Conservation (phyloP, 2,113 vertebrate genomes). For the Petrocephalus microphthalmus region DNA sequence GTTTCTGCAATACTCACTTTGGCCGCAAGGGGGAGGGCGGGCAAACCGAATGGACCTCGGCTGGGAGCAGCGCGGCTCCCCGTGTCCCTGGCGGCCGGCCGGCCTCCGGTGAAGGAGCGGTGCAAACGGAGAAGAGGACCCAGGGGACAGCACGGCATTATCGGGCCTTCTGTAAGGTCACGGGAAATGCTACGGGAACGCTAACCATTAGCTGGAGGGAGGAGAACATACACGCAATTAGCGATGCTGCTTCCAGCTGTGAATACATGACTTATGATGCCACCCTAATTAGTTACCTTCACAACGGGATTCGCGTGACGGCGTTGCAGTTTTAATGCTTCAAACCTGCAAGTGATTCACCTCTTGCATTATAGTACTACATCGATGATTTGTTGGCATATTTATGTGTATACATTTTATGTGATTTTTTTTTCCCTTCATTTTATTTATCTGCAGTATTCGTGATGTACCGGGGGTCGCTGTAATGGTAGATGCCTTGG, state of each 20-base stretch:
- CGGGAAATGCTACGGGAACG: background rate
- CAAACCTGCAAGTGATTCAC: background rate
- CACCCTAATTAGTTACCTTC: slow-evolving; percentile 43
- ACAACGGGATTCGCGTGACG: background rate
- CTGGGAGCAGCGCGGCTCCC: background rate
- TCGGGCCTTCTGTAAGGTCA: background rate
- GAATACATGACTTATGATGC: slow-evolving; percentile 38
- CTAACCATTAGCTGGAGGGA: slow-evolving; percentile 3
- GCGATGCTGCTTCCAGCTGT: slow-evolving; percentile 38
- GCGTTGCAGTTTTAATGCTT: background rate
- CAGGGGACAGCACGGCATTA: background rate
- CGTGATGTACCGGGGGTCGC: background rate
- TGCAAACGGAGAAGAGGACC: background rate
- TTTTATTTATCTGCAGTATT: background rate
- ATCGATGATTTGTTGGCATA: background rate
- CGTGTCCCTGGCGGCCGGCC: background rate
- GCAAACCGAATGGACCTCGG: background rate
- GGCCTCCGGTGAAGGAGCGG: background rate
- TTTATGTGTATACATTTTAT: background rate
- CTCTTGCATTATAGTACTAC: background rate
- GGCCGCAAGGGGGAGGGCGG: slow-evolving; percentile 6
- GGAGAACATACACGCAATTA: slow-evolving; percentile 29
- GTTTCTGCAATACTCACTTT: background rate
- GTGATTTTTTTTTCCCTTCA: background rate
- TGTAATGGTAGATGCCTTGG: background rate